phyloP scores from a whole-genome alignment of 2,797 vertebrate genomes.

The Galagoides demidoff region DNA sequence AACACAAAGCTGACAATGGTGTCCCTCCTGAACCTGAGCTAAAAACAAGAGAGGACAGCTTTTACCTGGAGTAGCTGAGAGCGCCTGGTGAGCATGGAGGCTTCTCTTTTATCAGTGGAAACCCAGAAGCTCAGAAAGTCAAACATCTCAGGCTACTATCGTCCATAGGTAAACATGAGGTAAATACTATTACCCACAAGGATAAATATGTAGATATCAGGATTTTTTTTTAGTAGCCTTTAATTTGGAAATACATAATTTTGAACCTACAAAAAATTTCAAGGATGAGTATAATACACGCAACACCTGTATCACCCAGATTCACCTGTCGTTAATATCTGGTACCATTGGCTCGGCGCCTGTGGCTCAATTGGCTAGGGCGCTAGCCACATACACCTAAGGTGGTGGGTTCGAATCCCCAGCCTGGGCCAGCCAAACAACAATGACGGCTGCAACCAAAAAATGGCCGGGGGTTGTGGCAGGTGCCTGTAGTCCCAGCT shows the following conservation, averaged over 20 bases:
- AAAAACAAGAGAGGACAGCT: background rate
- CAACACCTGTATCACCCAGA: background rate
- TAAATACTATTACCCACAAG: background rate
- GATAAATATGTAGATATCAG: background rate
- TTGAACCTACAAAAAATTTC: background rate
- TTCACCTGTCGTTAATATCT: background rate
- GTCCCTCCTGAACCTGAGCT: background rate
- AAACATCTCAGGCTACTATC: background rate
- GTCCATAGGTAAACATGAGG: no score
- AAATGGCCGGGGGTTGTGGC: no score
- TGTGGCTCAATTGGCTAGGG: no score
- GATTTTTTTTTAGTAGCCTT: slow-evolving; percentile 36
- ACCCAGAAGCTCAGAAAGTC: background rate
- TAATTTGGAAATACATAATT: background rate
- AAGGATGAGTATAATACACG: background rate
- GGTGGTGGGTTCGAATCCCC: no score
- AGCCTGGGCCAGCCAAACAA: no score
- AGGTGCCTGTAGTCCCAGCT: no score
- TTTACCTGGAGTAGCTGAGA: accelerated
- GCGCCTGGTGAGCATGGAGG: accelerated
- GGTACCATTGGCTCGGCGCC: background rate
- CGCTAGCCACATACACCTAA: no score
- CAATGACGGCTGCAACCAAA: no score
- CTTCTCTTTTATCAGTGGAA: background rate
- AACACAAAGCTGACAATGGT: background rate